Base-by-base conservation (phyloP, 2,113 vertebrate genomes). In the Amphiprion percula region DNA sequence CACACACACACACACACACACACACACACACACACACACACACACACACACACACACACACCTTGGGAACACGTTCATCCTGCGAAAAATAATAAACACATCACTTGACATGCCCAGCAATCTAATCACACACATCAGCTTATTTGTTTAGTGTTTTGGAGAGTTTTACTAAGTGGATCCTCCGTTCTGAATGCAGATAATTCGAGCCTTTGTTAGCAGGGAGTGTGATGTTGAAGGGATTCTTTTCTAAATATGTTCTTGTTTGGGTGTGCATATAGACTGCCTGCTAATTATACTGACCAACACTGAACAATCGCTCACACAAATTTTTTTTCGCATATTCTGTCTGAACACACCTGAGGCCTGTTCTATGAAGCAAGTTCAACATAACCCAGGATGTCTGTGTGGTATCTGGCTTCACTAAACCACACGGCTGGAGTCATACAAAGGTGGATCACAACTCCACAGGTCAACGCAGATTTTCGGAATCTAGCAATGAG, bases 41-140 rank as follows among this genome's bases (percentile, higher is more conserved):
- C 68, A 8, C 44, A 7, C 24, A 49, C 68, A 49, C 16, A 53
- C 19, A 23, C 33, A 11, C 41, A 17, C 12, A 55, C 79, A 75
- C 67, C 44, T 79, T 62, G 2, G 23, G 0, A 60, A 14, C 26
- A 30, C 39, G 30, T 65, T 52, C 70, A 63, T 61, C 16, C 39
- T 9, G n/a, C 7, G 39, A 24, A 72, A 62, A 28, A 72, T 0
- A 14, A 47, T 15, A 44, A 73, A 72, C 61, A 76, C 37, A 55
- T 72, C 0, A 56, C 71, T 79, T 76, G 47, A 79, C 47, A 64
- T 61, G 59, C 63, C 39, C 0, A 37, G 33, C 76, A 28, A 4
- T 78, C 19, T 63, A 71, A 88, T 74, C 49, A 56, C 77, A 80
- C n/a, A 60, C 55, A 53, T 70, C 56, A 49, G 67, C 12, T 63